Conservation (phyloP, 2,113 vertebrate genomes). For the Brienomyrus brachyistius region DNA sequence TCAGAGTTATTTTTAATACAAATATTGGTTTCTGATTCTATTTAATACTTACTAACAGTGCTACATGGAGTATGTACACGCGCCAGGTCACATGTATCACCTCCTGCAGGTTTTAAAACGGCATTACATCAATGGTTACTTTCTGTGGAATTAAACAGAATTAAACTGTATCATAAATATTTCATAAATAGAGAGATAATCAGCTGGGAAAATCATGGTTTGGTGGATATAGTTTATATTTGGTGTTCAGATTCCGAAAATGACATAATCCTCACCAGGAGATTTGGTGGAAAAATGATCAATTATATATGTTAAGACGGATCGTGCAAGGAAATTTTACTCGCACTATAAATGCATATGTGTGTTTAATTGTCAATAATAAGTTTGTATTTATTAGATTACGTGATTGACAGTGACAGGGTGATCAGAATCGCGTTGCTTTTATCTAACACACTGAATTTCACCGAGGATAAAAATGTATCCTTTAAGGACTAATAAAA, state of each 20-base stretch:
- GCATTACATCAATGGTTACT: neutral
- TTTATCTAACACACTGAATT: neutral
- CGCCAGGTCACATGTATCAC: neutral
- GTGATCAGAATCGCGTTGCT: neutral
- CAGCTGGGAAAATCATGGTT: neutral
- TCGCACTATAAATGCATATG: neutral
- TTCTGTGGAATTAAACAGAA: neutral
- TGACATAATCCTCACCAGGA: neutral
- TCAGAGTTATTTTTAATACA: neutral
- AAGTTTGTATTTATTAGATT: neutral
- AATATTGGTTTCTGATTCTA: neutral
- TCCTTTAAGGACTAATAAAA: neutral
- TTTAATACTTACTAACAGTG: neutral
- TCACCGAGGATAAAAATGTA: neutral
- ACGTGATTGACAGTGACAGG: neutral
- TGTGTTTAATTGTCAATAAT: neutral
- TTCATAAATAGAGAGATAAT: neutral
- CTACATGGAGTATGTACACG: neutral
- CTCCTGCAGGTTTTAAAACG: neutral
- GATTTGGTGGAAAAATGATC: neutral
- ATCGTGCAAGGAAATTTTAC: neutral
- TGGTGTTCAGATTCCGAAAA: neutral
- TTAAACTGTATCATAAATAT: neutral
- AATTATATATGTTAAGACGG: neutral
- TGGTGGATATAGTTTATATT: neutral